Conservation (phyloP, 1,140 invertebrate genomes). For the Scaptomyza pallida region DNA sequence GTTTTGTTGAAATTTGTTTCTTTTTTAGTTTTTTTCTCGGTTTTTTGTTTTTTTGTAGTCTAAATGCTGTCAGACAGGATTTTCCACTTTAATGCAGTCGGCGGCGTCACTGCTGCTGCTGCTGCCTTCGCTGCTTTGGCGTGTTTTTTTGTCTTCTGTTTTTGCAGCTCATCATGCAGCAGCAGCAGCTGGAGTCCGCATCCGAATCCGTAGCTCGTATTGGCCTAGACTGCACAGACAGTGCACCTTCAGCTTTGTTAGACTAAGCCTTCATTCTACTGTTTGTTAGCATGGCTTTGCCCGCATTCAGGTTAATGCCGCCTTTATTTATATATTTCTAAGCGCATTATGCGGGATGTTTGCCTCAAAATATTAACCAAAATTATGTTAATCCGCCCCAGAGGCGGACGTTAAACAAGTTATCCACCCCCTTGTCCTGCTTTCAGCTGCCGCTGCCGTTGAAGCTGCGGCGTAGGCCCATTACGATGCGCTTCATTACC, state of each 20-base stretch:
- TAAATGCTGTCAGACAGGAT: conserved; percentile 80
- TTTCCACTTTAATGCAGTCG: conserved; percentile 80
- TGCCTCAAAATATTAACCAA: conserved; percentile 65
- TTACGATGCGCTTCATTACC: conserved; percentile 29
- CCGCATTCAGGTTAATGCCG: conserved; percentile 72
- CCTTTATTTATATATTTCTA: conserved; percentile 73
- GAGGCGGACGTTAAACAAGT: conserved; percentile 8
- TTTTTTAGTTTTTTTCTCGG: conserved; percentile 30
- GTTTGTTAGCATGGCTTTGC: conserved; percentile 13
- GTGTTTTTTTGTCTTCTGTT: conserved; percentile 49
- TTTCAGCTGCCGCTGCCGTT: background rate
- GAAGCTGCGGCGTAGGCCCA: conserved; percentile 8
- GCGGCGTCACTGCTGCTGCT: conserved; percentile 26
- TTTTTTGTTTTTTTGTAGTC: conserved; percentile 51
- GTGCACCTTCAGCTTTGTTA: conserved; percentile 13
- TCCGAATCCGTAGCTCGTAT: conserved; percentile 21
- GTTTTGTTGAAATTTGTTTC: conserved; percentile 47
- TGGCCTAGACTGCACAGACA: conserved; percentile 10
- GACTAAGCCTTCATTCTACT: conserved; percentile 14
- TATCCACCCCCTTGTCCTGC: conserved; percentile 22
- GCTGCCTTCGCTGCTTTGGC: conserved; percentile 44
- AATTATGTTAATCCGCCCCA: conserved; percentile 71
- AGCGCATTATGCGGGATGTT: conserved; percentile 66
- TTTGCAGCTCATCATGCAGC: conserved; percentile 66
- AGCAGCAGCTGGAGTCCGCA: conserved; percentile 49